Percentiles rank a stretch among this genome's conserved stretches.
Conservation (phyloP, 2,113 vertebrate species). For the Willisornis vidua region DNA sequence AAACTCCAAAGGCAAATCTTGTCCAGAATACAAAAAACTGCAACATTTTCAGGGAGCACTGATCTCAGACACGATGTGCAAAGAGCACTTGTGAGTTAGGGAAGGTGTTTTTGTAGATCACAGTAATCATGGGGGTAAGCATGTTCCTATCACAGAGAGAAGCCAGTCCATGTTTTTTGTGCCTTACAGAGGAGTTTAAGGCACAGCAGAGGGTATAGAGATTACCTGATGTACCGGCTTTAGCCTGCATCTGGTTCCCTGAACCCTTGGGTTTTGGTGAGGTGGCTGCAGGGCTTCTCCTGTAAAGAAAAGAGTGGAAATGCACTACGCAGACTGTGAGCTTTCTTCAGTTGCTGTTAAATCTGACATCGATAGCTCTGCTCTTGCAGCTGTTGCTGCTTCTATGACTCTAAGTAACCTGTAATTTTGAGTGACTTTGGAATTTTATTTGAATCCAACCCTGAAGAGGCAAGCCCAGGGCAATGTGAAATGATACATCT, state of each 20-base stretch:
- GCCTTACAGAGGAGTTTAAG: neutral
- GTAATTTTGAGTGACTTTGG: neutral
- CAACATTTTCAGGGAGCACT: neutral
- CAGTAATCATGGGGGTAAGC: neutral
- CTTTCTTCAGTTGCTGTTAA: neutral
- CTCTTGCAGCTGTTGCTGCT: neutral
- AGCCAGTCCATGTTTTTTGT: neutral
- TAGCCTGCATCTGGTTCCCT: neutral
- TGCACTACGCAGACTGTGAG: neutral
- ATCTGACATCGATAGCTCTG: neutral
- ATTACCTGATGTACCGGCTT: neutral
- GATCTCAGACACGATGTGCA: neutral
- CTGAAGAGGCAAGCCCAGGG: neutral
- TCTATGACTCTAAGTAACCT: rapidly evolving
- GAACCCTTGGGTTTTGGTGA: rapidly evolving
- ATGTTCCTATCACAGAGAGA: rapidly evolving
- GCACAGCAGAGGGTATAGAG: neutral
- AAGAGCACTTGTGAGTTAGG: neutral
- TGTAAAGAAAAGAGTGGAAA: neutral
- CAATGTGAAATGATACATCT: neutral
- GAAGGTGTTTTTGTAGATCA: neutral
- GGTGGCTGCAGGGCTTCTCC: neutral
- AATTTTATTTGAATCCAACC: neutral
- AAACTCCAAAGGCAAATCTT: neutral
- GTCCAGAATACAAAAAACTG: neutral